Percentiles rank a stretch among this genome's conserved stretches.
phyloP scores from a whole-genome alignment of 2,113 vertebrate genomes.

The Halichoerus grypus region DNA sequence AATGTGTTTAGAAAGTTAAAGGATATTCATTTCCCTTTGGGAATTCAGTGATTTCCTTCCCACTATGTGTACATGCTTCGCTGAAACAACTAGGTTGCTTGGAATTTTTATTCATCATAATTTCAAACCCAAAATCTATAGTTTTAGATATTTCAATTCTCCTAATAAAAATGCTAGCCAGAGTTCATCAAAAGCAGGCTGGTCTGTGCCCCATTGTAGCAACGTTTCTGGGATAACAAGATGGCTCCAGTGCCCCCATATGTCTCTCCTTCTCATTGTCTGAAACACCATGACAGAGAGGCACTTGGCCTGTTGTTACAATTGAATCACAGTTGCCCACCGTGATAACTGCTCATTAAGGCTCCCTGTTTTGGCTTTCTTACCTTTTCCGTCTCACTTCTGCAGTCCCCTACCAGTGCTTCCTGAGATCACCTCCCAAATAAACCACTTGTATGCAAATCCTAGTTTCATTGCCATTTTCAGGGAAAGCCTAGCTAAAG shows the following conservation, averaged over 20 bases:
- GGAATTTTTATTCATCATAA: neutral
- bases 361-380: neutral
- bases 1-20: neutral
- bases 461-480: neutral
- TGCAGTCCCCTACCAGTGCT: neutral
- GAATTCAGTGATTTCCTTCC: neutral
- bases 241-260: rapidly evolving
- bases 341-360: neutral
- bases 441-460: neutral
- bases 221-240: neutral
- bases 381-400: neutral
- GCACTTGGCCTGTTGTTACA: neutral
- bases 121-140: neutral
- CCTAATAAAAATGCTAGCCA: neutral
- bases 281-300: neutral
- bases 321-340: neutral
- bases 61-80: neutral
- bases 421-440: neutral
- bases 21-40: neutral
- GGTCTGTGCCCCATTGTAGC: neutral
- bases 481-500: neutral
- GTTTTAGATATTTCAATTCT: neutral
- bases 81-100: neutral
- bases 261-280: neutral
- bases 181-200: neutral